Evolutionary conservation across 2,888 invertebrate species (phyloP).

Genomic region (Diarsia mendica): DNA sequence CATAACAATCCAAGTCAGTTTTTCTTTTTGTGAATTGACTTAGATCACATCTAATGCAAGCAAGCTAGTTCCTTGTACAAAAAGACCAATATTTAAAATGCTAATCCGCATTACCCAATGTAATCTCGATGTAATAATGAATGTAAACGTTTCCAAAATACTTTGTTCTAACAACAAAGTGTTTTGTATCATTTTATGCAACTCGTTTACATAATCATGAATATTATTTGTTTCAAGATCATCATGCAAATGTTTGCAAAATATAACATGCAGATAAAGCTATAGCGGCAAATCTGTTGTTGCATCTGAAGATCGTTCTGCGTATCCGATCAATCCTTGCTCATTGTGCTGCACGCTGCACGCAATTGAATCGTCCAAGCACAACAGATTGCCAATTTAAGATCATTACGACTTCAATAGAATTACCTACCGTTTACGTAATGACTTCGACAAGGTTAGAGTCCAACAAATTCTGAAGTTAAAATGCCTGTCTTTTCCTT

Average conservation of each 20-base stretch:
- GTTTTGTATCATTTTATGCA: slow-evolving; percentile 40
- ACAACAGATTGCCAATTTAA: slow-evolving; percentile 81
- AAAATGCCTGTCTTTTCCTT: not conserved
- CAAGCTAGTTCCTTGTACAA: not conserved
- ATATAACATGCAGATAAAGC: slow-evolving; percentile 73
- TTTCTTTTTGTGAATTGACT: not conserved
- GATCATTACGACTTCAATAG: slow-evolving; percentile 77
- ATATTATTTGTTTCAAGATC: slow-evolving; percentile 47
- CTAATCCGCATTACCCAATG: slow-evolving; percentile 22
- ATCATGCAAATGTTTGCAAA: slow-evolving; percentile 57
- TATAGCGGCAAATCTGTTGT: slow-evolving; percentile 81
- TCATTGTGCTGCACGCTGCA: slow-evolving; percentile 74
- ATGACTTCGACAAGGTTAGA: slow-evolving; percentile 67
- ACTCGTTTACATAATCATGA: slow-evolving; percentile 57
- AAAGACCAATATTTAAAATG: not conserved
- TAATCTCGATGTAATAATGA: slow-evolving; percentile 18
- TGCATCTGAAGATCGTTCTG: slow-evolving; percentile 72
- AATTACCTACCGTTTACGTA: slow-evolving; percentile 71
- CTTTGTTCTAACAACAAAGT: slow-evolving; percentile 24
- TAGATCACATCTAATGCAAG: not conserved
- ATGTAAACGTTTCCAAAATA: slow-evolving; percentile 16
- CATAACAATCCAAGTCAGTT: not conserved
- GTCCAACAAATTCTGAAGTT: not conserved
- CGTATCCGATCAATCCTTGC: slow-evolving; percentile 77
- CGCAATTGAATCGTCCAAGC: slow-evolving; percentile 78